Evolutionary conservation across 2,888 invertebrate genomes (phyloP).

Genomic region (Leptinotarsa tumamoca): DNA sequence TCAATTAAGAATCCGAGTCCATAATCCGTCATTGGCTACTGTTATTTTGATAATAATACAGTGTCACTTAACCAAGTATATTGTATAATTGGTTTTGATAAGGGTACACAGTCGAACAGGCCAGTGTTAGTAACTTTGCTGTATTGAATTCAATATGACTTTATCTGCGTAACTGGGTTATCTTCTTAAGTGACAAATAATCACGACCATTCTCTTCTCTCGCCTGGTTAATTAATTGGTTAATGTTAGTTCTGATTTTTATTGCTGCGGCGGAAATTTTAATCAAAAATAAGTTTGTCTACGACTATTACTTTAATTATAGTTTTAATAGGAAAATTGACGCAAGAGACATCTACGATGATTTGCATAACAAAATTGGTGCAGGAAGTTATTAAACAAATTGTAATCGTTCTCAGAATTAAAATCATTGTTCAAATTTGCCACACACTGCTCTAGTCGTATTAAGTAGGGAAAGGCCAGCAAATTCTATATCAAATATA

Average conservation of each 20-base stretch:
- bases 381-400: conserved; percentile 32
- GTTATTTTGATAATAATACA: conserved; percentile 65
- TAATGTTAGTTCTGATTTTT: conserved; percentile 65
- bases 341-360: conserved; percentile 33
- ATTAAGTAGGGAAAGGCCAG: neutral
- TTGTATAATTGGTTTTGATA: conserved; percentile 68
- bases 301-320: conserved; percentile 50
- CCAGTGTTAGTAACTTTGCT: conserved; percentile 38
- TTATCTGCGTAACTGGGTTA: conserved; percentile 57
- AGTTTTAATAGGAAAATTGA: conserved; percentile 49
- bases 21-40: conserved; percentile 63
- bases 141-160: conserved; percentile 32
- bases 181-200: conserved; percentile 67
- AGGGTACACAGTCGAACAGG: conserved; percentile 61
- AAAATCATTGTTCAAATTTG: conserved; percentile 7
- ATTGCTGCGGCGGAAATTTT: conserved; percentile 60
- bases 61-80: conserved; percentile 66
- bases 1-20: conserved; percentile 64
- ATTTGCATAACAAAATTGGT: conserved; percentile 36
- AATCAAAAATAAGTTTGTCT: conserved; percentile 54
- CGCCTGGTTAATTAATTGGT: conserved; percentile 64
- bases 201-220: conserved; percentile 61
- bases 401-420: conserved; percentile 19
- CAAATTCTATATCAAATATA: too few relatives aligned
- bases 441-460: neutral